Evolutionary conservation across 2,888 invertebrate genomes (phyloP).

Genomic region (Drosophila koepferae): DNA sequence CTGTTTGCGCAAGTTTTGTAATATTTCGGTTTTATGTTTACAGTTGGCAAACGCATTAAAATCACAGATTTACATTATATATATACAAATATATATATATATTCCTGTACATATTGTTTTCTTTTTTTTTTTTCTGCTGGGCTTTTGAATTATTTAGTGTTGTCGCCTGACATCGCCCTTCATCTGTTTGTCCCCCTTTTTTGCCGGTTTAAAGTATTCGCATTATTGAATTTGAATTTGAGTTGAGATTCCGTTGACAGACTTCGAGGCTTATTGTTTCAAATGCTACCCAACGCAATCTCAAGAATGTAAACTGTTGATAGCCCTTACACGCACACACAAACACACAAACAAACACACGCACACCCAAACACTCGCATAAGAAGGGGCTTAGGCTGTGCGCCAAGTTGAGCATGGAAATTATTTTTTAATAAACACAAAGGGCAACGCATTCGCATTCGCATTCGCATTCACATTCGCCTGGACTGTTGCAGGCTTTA

Average conservation of each 20-base stretch:
- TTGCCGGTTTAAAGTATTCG: constrained; percentile 53
- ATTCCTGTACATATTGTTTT: background rate
- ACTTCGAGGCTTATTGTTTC: constrained; percentile 77
- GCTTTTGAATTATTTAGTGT: constrained; percentile 80
- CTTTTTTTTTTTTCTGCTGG: background rate
- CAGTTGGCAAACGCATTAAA: constrained; percentile 82
- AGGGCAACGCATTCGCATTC: constrained; percentile 39
- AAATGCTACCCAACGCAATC: constrained; percentile 67
- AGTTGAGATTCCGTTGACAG: constrained; percentile 47
- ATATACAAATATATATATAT: background rate
- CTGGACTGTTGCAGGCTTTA: constrained; percentile 23
- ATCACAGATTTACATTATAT: constrained; percentile 79
- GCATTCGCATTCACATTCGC: constrained; percentile 29
- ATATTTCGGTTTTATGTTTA: constrained; percentile 82
- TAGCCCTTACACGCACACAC: constrained; percentile 47
- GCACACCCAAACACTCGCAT: constrained; percentile 18
- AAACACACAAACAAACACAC: constrained; percentile 29
- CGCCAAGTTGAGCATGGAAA: constrained; percentile 75
- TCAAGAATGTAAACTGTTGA: constrained; percentile 75
- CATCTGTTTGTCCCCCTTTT: background rate
- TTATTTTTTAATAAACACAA: constrained; percentile 82
- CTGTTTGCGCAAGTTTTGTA: constrained; percentile 82
- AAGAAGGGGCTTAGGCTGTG: constrained; percentile 41
- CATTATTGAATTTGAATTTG: constrained; percentile 73
- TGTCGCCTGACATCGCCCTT: constrained; percentile 32